Evolutionary conservation across 2,113 vertebrate species (phyloP).

Genomic region (Chauna torquata): DNA sequence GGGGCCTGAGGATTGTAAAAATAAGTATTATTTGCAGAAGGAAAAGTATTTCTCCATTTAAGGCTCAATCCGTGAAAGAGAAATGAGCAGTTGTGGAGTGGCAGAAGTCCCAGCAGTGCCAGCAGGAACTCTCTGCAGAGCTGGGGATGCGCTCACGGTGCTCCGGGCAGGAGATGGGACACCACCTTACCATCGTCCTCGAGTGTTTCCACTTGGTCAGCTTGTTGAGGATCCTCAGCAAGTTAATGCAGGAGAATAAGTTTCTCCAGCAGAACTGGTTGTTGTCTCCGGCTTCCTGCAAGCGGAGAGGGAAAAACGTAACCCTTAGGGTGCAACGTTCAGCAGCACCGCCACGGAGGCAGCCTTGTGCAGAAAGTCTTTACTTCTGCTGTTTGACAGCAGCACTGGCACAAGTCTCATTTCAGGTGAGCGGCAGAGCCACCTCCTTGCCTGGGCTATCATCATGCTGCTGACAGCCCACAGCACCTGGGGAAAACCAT

Average conservation of each 20-base stretch:
- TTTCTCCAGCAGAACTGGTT: conserved; percentile 98
- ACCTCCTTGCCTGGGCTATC: background rate
- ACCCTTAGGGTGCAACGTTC: rapidly evolving
- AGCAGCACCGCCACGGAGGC: rapidly evolving
- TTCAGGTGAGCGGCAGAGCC: background rate
- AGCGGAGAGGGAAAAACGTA: background rate
- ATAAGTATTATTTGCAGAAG: background rate
- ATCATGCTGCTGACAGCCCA: background rate
- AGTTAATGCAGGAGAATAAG: conserved; percentile 95
- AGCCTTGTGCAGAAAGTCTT: background rate
- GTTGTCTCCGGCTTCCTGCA: conserved; percentile 92
- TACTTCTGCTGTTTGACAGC: background rate
- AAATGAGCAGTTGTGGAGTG: background rate
- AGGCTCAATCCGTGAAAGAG: background rate
- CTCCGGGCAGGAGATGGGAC: rapidly evolving
- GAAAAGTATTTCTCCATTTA: background rate
- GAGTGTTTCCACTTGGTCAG: conserved; percentile 99
- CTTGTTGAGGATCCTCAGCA: conserved; percentile 94
- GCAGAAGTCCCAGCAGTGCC: background rate
- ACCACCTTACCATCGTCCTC: conserved; percentile 89
- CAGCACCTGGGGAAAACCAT: background rate
- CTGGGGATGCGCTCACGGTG: rapidly evolving
- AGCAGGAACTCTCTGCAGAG: background rate
- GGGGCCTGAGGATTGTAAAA: background rate
- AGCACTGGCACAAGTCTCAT: background rate